Base-by-base conservation (phyloP, 2,113 vertebrate genomes). In the Anseranas semipalmata region DNA sequence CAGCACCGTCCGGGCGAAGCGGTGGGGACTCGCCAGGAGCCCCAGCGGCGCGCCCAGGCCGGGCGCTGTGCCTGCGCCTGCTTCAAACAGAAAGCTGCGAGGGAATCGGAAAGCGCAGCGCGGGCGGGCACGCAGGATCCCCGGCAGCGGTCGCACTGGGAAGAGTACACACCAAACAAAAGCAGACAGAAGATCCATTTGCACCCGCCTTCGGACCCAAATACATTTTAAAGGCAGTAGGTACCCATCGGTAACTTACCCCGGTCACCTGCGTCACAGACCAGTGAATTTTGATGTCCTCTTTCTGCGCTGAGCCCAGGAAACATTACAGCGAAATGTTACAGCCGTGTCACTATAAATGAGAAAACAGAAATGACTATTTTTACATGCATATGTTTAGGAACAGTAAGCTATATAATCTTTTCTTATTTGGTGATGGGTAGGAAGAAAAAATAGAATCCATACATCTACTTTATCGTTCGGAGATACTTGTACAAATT, bases 161-260 rank as follows among this genome's bases (percentile, higher is more conserved):
- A 52, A 43, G 24, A 28, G 24, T 12, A 2, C 0, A 8, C 0
- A 0, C 27, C 37, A 4, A 3, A 35, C 0, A 1, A 4, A 58
- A 67, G n/a, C 0, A 15, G 13, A 3, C 17, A 6, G 33, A 28
- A 27, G 15, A 25, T n/a, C 17, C 16, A 0, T 30, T 66, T 10
- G 39, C 37, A 60, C 37, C 66, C 60, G 76, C 76, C 58, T 14
- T 45, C 37, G 75, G 66, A 12, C 13, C 2, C 2, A 73, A 68
- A 52, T 1, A 33, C 4, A n/a, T 30, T 28, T 11, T 20, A 30
- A 43, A 25, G 74, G 43, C 53, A 77, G 56, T 3, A 32, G 55
- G 75, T 66, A 39, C 12, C 35, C 20, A 17, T 41, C 19, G n/a
- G 7, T 12, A 39, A 53, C 15, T 24, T 32, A 35, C 77, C 76